A percentile compares a stretch with the other conserved stretches of the same genome.
These are phyloP conservation scores for Cyprinodon tularosa DNA, from an alignment of 2,113 vertebrate species.

Conservation along the genomic window DNA sequence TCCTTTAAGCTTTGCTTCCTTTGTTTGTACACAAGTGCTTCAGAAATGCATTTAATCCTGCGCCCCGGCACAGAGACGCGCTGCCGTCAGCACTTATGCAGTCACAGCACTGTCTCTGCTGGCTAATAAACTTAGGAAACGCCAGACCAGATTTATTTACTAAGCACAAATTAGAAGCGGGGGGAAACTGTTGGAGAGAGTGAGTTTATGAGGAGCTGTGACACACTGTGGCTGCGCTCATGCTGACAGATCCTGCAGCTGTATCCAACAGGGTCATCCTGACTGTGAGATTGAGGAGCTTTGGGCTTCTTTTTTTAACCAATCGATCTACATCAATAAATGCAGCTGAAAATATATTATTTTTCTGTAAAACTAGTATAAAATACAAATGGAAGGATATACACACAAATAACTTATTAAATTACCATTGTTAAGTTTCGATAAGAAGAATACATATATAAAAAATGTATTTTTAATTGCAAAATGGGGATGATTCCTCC, in stretches of 20 bases:
- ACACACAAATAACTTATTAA: too few species aligned
- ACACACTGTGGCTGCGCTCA: background rate
- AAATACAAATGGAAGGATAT: too few species aligned
- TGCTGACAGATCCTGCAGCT: background rate
- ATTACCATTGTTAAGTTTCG: too few species aligned
- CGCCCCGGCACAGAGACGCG: constrained; percentile 47
- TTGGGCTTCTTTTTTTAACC: too few species aligned
- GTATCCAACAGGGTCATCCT: background rate
- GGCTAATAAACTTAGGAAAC: constrained; percentile 68
- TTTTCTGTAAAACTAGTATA: too few species aligned
- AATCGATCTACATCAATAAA: too few species aligned
- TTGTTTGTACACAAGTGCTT: constrained; percentile 30
- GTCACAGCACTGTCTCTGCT: constrained; percentile 46
- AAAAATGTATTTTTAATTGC: too few species aligned
- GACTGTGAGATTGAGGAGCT: background rate
- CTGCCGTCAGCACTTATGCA: constrained; percentile 68
- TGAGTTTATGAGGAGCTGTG: constrained; percentile 15
- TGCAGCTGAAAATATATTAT: too few species aligned
- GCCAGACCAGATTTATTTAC: constrained; percentile 75
- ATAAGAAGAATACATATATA: too few species aligned
- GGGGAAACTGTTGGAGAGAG: constrained; percentile 24
- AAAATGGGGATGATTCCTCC: too few species aligned
- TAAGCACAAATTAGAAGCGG: constrained; percentile 41
- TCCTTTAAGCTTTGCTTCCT: constrained; percentile 11
- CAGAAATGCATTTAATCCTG: constrained; percentile 62